Base-by-base conservation (phyloP, 2,113 vertebrate species). In the Microcebus griseorufus region DNA sequence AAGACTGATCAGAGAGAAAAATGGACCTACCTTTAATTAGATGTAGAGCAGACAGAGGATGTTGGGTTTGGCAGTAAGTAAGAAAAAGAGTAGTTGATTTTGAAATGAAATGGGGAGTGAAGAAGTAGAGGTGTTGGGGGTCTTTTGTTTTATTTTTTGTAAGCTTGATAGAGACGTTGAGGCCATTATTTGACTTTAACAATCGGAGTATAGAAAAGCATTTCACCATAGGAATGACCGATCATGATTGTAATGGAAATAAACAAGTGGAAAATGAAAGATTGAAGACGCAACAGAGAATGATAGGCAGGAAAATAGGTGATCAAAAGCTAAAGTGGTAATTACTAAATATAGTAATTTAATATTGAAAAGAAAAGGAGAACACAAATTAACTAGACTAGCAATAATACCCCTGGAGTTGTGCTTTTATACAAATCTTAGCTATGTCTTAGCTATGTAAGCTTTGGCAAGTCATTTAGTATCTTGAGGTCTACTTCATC, bases 381-480 rank as follows among this genome's bases (percentile, higher is more conserved):
- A 89, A 22, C 16, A 79, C 25, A 72, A 53, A 69, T 13, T 11
- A 83, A 76, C 7, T 32, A 69, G 16, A 81, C 1, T 11, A 60
- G 67, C 25, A 64, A 92, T 1, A 81, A 45, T 23, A 85, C 42
- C 1, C 5, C 34, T n/a, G 39, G 22, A 55, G 1, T 9, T 67
- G n/a, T 51, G 23, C 23, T 83, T 55, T 83, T 70, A 42, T 94
- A 81, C 18, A 75, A 92, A 87, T 60, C n/a, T n/a, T n/a, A n/a
- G n/a, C n/a, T n/a, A n/a, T 69, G 9, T 17, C 32, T 73, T 89
- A 20, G 6, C 20, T 86, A 29, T 70, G 6, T 88, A 86, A 69
- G 9, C 12, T 79, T 69, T 55, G 67, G 42, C 32, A 95, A 95
- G 88, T 37, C 14, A 83, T 67, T 78, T 73, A 53, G 20, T 75